These are phyloP conservation scores for Castor canadensis DNA, from an alignment of 2,113 vertebrate genomes.

Conservation along the genomic window DNA sequence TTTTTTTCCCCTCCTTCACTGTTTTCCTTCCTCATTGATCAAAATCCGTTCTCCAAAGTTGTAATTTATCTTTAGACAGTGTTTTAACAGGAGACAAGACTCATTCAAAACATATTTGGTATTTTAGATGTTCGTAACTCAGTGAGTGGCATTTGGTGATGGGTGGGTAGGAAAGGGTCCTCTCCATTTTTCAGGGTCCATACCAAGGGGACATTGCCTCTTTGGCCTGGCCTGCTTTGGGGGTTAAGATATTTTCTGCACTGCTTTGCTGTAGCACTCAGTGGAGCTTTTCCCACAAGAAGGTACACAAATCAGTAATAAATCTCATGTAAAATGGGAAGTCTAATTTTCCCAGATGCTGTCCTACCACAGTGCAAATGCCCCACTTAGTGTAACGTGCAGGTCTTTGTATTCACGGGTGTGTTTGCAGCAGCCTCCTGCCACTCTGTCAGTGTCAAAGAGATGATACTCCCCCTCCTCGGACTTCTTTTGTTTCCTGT, in stretches of 20 bases:
- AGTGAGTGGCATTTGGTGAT: neutral
- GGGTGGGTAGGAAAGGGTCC: neutral
- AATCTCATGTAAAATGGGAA: neutral
- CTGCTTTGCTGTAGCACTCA: neutral
- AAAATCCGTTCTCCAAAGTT: neutral
- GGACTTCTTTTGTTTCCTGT: neutral
- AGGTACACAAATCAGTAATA: neutral
- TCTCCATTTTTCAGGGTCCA: neutral
- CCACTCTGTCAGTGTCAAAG: neutral
- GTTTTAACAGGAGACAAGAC: conserved; percentile 1
- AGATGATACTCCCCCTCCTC: neutral
- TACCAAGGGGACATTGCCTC: neutral
- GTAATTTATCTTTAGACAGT: neutral
- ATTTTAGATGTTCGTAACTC: neutral
- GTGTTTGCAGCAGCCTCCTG: neutral
- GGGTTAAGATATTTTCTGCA: neutral
- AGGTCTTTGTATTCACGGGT: neutral
- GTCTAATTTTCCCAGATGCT: neutral
- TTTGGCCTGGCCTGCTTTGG: neutral
- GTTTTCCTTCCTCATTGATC: neutral
- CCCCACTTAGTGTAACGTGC: rapidly evolving
- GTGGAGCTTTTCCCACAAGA: neutral
- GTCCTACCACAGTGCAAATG: neutral
- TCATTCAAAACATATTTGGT: neutral
- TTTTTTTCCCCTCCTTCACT: neutral